phyloP scores from a whole-genome alignment of 2,888 invertebrate species.

The Fissipunctia ypsillon region DNA sequence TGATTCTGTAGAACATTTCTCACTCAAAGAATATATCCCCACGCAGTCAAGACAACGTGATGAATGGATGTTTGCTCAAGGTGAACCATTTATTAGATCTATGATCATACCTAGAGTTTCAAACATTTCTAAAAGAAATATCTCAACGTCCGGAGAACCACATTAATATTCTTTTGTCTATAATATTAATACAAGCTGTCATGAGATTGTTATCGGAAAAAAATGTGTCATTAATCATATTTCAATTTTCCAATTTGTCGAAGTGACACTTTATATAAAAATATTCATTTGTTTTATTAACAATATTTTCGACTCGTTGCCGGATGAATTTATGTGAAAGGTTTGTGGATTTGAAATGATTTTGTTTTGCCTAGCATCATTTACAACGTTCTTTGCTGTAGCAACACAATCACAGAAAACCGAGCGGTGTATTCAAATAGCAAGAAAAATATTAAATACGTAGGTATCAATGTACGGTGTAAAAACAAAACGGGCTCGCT shows the following conservation, averaged over 20 bases:
- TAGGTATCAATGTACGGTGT: slow-evolving; percentile 19
- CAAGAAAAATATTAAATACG: slow-evolving; percentile 18
- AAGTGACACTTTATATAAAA: slow-evolving; percentile 34
- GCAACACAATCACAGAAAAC: slow-evolving; percentile 33
- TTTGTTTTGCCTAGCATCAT: slow-evolving; percentile 4
- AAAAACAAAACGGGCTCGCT: slow-evolving; percentile 29
- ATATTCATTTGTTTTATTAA: slow-evolving; percentile 40
- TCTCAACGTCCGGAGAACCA: slow-evolving; percentile 9
- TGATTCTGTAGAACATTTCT: slow-evolving; percentile 75
- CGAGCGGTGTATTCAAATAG: slow-evolving; percentile 4
- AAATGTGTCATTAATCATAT: slow-evolving; percentile 23
- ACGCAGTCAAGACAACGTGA: slow-evolving; percentile 73
- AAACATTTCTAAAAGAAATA: slow-evolving; percentile 44
- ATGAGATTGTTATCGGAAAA: slow-evolving; percentile 26
- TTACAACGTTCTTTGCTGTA: slow-evolving; percentile 3
- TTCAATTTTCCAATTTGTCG: slow-evolving; percentile 51
- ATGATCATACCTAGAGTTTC: slow-evolving; percentile 60
- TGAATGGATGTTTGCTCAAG: slow-evolving; percentile 79
- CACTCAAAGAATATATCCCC: slow-evolving; percentile 73
- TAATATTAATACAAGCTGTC: slow-evolving; percentile 30
- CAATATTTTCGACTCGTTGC: slow-evolving; percentile 8
- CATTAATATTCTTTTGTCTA: slow-evolving; percentile 43
- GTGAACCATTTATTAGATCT: slow-evolving; percentile 76
- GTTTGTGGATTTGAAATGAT: slow-evolving; percentile 10
- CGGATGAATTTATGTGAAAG: slow-evolving; percentile 24